Base-by-base conservation (phyloP, 2,797 vertebrate genomes). In the Sebastes oblongus region DNA sequence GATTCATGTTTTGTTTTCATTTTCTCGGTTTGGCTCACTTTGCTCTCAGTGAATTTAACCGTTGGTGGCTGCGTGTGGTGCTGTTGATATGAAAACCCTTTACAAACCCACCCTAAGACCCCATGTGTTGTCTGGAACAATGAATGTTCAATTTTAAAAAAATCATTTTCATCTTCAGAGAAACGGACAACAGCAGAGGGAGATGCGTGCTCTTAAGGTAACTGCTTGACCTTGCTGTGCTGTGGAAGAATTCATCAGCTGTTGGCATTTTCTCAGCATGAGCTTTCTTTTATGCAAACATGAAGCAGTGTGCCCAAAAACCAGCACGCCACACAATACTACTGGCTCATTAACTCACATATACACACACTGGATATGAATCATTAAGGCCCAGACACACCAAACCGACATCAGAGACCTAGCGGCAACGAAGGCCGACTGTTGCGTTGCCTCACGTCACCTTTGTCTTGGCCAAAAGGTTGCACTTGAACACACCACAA, bases 221-320 rank as follows among this genome's bases (percentile, higher is more conserved):
- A 61, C 75, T 54, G 77, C 66, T 84, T 77, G 84, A 92, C 89
- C 89, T 89, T 75, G 75, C 61, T 74, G 78, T 77, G n/a, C 72
- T 13, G 69, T 72, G 80, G 77, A 72, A 75, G 61, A 80, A 86
- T 86, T 86, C 75, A 76, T 91, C 84, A 86, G 78, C 86, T 88
- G 83, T 72, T 86, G 82, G 78, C 76, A 74, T 86, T 89, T 89
- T 88, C 80, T 79, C 86, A 86, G 78, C 78, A 27, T 52, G 77
- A 77, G 78, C 55, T 80, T 88, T 78, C 68, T 80, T 89, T 90
- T 89, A 90, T 90, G 87, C 80, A 90, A 88, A 91, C 74, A 86
- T 77, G 70, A 91, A 81, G 79, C 61, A 67, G 55, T 79, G 76
- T 79, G 76, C 72, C 75, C 74, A 62, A 75, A 83, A 72, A 80